Percentiles rank a stretch among this genome's conserved stretches.
Evolutionary conservation across 2,113 vertebrate genomes (phyloP).

Genomic region (Corythaeola cristata): DNA sequence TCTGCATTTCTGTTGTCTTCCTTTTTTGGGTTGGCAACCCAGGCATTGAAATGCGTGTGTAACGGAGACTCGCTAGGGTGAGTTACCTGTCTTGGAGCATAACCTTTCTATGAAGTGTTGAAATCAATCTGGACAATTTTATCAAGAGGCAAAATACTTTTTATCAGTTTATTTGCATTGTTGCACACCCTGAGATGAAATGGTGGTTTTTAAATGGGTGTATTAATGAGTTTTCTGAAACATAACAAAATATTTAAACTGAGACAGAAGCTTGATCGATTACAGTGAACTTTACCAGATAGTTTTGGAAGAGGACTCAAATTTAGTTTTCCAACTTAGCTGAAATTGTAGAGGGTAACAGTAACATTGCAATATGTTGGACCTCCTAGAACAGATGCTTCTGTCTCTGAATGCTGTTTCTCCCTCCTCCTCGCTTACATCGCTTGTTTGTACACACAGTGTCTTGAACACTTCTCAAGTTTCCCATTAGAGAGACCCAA

Average conservation of each 20-base stretch:
- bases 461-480: not conserved
- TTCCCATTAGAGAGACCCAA: not conserved
- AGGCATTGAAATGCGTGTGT: not conserved
- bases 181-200: not conserved
- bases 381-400: conserved; percentile 6
- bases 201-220: not conserved
- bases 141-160: not conserved
- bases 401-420: not conserved
- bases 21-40: not conserved
- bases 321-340: not conserved
- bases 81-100: not conserved
- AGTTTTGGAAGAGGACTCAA: not conserved
- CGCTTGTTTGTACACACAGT: conserved; percentile 17
- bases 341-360: not conserved
- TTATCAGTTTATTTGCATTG: not conserved
- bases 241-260: not conserved
- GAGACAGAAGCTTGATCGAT: not conserved
- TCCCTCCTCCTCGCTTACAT: not conserved
- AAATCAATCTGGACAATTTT: not conserved
- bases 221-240: not conserved
- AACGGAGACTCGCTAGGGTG: not conserved
- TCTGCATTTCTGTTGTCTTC: not conserved
- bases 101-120: not conserved
- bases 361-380: not conserved
- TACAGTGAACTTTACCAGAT: not conserved